phyloP scores from a whole-genome alignment of 2,888 invertebrate species.

The Marasmarcha lunaedactyla region DNA sequence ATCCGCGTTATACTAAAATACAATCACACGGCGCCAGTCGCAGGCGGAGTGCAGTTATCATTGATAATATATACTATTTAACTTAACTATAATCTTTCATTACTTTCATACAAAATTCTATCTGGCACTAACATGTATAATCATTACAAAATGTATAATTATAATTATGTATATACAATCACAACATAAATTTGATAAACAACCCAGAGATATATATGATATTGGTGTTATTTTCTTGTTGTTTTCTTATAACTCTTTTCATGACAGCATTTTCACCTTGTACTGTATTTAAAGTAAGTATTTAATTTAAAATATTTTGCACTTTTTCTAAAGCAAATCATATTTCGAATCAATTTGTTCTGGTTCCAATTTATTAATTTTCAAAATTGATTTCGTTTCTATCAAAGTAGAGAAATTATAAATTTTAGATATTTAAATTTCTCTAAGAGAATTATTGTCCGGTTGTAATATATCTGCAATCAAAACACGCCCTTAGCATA shows the following conservation, averaged over 20 bases:
- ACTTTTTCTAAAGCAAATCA: constrained; percentile 25
- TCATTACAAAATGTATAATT: constrained; percentile 66
- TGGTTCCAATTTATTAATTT: constrained; percentile 11
- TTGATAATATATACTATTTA: no score
- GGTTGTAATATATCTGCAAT: no score
- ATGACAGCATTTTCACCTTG: constrained; percentile 25
- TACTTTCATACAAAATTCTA: constrained; percentile 64
- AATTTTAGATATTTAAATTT: no score
- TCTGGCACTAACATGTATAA: constrained; percentile 69
- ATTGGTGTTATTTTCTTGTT: constrained; percentile 41
- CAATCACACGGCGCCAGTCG: no score
- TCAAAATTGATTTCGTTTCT: no score
- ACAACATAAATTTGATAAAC: constrained; percentile 67
- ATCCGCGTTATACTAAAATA: background rate
- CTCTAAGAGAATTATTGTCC: no score
- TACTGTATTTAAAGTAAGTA: constrained; percentile 28
- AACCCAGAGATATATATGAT: constrained; percentile 52
- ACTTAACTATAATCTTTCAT: constrained; percentile 48
- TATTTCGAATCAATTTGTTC: constrained; percentile 24
- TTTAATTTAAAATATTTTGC: constrained; percentile 34
- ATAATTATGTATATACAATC: constrained; percentile 63
- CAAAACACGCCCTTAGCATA: no score
- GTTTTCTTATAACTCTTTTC: constrained; percentile 18
- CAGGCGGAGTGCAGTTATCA: no score
- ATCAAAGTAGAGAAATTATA: no score